Conservation (phyloP, 2,797 vertebrate genomes). For the Pipistrellus pipistrellus region DNA sequence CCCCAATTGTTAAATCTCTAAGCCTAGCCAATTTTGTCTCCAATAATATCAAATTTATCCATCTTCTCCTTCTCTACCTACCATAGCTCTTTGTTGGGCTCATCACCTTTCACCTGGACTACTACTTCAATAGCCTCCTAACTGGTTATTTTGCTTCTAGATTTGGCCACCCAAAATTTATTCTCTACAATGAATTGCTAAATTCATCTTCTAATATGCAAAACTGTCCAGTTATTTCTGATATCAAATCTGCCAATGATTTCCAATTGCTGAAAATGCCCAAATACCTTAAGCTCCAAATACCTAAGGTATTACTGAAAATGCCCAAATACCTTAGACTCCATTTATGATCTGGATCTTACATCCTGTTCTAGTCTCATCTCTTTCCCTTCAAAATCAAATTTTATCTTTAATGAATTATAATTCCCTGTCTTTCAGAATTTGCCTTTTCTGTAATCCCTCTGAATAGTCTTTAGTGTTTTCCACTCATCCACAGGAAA, state of each 20-base stretch:
- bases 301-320: neutral
- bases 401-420: constrained; percentile 46
- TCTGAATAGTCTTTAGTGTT: neutral
- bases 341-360: neutral
- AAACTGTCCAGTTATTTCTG: constrained; percentile 18
- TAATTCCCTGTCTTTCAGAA: neutral
- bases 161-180: neutral
- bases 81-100: neutral
- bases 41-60: neutral
- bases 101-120: neutral
- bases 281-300: neutral
- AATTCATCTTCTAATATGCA: constrained; percentile 42
- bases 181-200: neutral
- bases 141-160: neutral
- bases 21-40: constrained; percentile 13
- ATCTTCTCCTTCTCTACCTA: neutral
- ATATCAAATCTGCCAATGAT: neutral
- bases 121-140: neutral
- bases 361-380: neutral
- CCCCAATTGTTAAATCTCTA: neutral
- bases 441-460: constrained; percentile 9
- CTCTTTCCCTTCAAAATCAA: neutral
- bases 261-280: constrained; percentile 9
- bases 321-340: neutral
- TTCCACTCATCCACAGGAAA: neutral